Evolutionary conservation across 2,113 vertebrate species (phyloP), one percentile per base, ranked within the genome.

Genomic region (Lasiurus borealis): DNA sequence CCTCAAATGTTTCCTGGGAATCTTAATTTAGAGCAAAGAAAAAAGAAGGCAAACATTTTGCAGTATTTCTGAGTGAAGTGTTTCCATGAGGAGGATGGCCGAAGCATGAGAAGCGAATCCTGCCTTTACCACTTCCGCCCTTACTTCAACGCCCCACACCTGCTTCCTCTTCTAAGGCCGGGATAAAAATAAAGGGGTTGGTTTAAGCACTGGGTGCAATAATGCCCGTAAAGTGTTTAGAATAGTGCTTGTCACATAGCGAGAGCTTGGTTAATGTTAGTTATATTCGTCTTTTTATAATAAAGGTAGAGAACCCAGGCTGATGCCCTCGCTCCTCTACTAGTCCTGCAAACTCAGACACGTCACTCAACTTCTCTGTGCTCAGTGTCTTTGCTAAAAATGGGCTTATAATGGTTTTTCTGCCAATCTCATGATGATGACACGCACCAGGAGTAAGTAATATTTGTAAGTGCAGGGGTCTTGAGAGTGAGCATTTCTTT

Each of bases 381-480:
- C 34, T 89, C n/a, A 5, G 4, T 62, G 59, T 78, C 52, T 21
- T 27, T 14, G 5, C 31, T 76, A 1, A 34, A 46, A 76, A 11
- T 54, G 18, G 31, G 27, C 5, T 76, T 31, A 29, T 44, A 3
- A 14, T 40, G 40, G 1, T 85, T 89, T n/a, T 14, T 25, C 80
- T 52, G 57, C 44, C 50, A n/a, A 34, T 34, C 29, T 66, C 34
- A 29, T 4, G 46, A 13, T 34, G 18, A 23, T 3, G 12, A 31
- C 18, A 36, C 4, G 25, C 16, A 9, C 0, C 3, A 78, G 25
- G 25, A 68, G 4, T 19, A 13, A 46, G 10, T 36, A 66, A 59
- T 23, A 18, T 36, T 5, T 34, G 0, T 25, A 27, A 36, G 50
- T 12, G 18, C 8, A n/a, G 29, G 25, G 2, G 12, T n/a, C 19